phyloP scores from a whole-genome alignment of 2,797 vertebrate species.

The Clarias fuscus region DNA sequence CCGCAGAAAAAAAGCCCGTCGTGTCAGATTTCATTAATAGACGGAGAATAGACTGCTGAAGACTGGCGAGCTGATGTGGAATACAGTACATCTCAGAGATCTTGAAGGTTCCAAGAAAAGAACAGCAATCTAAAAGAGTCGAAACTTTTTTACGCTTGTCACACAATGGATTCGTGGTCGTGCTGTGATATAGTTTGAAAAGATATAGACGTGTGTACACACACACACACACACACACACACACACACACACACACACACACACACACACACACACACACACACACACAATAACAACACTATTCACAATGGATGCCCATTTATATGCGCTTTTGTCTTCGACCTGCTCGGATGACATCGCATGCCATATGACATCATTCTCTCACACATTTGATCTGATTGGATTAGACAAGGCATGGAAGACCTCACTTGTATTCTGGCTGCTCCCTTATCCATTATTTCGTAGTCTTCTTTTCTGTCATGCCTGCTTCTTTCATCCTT shows the following conservation, averaged over 20 bases:
- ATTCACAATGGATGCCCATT: too few species aligned
- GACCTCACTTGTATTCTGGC: slow-evolving; percentile 20
- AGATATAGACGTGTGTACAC: neutral
- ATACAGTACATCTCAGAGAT: too few species aligned
- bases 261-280: too few species aligned
- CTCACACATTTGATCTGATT: slow-evolving; percentile 30
- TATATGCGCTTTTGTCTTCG: neutral
- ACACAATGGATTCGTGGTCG: neutral
- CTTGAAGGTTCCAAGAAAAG: neutral
- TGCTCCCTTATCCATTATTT: slow-evolving; percentile 12
- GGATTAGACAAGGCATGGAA: slow-evolving; percentile 25
- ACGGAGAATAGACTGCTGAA: neutral
- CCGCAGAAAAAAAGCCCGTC: neutral
- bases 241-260: neutral
- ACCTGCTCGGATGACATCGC: slow-evolving; percentile 23
- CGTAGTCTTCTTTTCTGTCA: slow-evolving; percentile 20
- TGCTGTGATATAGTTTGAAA: neutral
- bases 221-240: neutral
- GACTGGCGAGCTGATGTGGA: neutral
- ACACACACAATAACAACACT: too few species aligned
- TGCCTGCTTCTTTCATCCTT: slow-evolving; percentile 16
- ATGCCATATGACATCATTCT: slow-evolving; percentile 24
- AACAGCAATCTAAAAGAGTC: neutral
- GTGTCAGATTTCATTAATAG: slow-evolving; percentile 11
- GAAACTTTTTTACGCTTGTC: neutral